Evolutionary conservation across 2,797 vertebrate species (phyloP), one percentile per base, ranked within the genome.

Genomic region (Dendrocincla tyrannina): DNA sequence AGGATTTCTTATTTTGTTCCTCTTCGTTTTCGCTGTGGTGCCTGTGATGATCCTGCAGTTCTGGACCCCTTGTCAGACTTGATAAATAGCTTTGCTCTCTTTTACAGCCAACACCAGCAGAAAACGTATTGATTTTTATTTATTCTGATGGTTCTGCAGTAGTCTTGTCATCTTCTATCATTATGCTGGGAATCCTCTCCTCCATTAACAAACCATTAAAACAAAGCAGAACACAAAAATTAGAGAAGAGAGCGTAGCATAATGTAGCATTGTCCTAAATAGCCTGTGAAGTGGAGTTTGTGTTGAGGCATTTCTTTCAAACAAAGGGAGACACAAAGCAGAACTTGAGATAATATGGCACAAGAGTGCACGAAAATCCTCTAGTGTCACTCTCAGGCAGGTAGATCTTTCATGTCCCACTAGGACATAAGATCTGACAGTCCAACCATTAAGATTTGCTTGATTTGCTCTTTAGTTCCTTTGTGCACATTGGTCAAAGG

Each of bases 111-210:
- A 92, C 96, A 91, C 90, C 67, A 95, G 92, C 94, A 95, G 91
- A 96, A 97, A 97, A 81, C 63, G 78, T 98, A 98, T 98, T 98
- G 98, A 98, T 98, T 98, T 98, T 98, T 97, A 98, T 98, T 98
- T 98, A 96, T 96, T 97, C 85, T 97, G 92, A 96, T 96, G 53
- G 86, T 88, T 82, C 95, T 97, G 97, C 97, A 95, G 97, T 97
- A 95, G 96, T 97, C 94, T 97, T 98, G 98, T 98, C 98, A 97
- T 97, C 88, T 97, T 91, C 84, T 94, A 98, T 98, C 98, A 98
- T 87, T 76, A 94, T 74, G 67, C 90, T 1, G 3, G 70, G 28
- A 83, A 66, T 75, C 37, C 18, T 83, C 27, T 82, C n/a, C 58
- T 91, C 76, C 56, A 88, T 85, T 94, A 93, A 85, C 64, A 58